These are phyloP conservation scores for Andrena fulva DNA, from an alignment of 2,888 invertebrate genomes.

Conservation along the genomic window DNA sequence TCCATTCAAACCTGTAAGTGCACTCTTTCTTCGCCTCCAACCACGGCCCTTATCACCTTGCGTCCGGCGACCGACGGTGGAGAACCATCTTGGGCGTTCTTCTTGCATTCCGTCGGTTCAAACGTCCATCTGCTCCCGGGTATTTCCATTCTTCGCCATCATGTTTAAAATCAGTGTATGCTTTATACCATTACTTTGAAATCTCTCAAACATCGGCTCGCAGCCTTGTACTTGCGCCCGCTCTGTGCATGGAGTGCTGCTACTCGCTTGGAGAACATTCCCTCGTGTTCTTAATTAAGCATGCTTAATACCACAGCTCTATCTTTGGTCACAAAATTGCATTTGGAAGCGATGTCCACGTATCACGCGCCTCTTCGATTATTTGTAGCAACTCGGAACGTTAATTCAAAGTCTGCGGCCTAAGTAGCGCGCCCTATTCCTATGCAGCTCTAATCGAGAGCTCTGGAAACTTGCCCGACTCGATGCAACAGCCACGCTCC, in stretches of 20 bases:
- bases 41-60: not conserved
- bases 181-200: not conserved
- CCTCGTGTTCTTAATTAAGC: constrained; percentile 34
- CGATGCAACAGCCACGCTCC: no score
- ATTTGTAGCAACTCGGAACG: no score
- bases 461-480: no score
- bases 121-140: not conserved
- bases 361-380: not conserved
- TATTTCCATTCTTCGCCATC: not conserved
- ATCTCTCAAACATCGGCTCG: not conserved
- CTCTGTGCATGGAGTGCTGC: not conserved
- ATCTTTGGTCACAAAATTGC: not conserved
- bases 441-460: no score
- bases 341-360: constrained; percentile 2
- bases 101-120: not conserved
- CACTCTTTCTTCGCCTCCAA: not conserved
- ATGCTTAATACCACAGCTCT: constrained; percentile 4
- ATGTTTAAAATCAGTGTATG: not conserved
- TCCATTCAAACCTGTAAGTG: constrained; percentile 58
- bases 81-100: not conserved
- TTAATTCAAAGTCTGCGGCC: no score
- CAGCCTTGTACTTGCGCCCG: not conserved
- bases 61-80: not conserved
- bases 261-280: constrained; percentile 20
- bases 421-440: no score